Evolutionary conservation across 1,140 invertebrate genomes (phyloP), one percentile per base, ranked within the genome.

Genomic region (Conus ventricosus): DNA sequence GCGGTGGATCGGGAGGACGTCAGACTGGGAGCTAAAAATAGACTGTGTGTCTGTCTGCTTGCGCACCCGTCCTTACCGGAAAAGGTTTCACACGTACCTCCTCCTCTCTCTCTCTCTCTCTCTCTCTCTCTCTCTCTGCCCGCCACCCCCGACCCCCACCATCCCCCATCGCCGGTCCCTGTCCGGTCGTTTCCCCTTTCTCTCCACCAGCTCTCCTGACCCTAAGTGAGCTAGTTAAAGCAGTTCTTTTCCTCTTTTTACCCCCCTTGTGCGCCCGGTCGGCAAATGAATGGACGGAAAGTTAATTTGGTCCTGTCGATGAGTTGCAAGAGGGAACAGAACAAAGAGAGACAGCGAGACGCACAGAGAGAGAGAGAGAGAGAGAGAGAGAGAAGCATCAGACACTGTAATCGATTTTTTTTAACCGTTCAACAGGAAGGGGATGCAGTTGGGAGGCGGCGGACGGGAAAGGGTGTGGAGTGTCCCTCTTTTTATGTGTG

Each of bases 231-330:
- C 80, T 81, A 81, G 80, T 81, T 81, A 81, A 53, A 81, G 80
- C 80, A 54, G 53, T 54, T 81, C 39, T 51, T 20, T 54, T 7
- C 80, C 25, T 51, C 8, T 39, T 23, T 51, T 23, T 51, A 39
- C 20, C 71, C 71, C 76, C 76, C 27, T 78, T 51, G 25, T 78
- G n/a, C 25, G 25, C 27, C 17, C 27, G 13, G 80, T 27, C 80
- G 51, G 80, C 80, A 81, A 81, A 81, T 81, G 80, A 81, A 81
- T 81, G 80, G 80, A 81, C 27, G 80, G 80, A 81, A 81, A 81
- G 80, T 81, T 81, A 81, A 81, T 81, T 81, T 81, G 27, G 80
- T 53, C 80, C 80, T 54, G 80, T 81, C 80, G 39, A 7, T 54
- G 39, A 23, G 80, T 81, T 81, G 13, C 80, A 81, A 51, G 78